Conservation (phyloP, 2,113 vertebrate genomes). For the Probosciger aterrimus region DNA sequence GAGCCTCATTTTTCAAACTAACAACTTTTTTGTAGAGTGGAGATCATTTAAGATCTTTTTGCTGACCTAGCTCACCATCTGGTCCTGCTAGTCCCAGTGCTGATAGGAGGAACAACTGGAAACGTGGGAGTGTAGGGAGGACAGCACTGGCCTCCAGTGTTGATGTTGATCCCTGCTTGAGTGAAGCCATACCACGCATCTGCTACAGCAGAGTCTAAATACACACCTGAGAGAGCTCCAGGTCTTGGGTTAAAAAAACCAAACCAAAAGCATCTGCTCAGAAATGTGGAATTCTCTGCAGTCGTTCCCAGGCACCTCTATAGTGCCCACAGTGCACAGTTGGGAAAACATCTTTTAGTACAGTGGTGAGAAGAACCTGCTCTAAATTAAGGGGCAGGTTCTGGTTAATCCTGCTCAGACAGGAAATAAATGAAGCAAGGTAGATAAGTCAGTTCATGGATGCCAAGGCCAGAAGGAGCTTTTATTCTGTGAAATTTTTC, state of each 20-base stretch:
- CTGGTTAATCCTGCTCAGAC: background rate
- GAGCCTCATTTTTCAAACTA: background rate
- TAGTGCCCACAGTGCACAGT: background rate
- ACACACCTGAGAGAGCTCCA: background rate
- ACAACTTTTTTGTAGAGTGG: background rate
- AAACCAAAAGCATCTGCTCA: rapidly evolving
- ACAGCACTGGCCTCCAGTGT: background rate
- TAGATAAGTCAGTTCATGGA: background rate
- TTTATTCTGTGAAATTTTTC: background rate
- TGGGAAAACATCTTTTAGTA: rapidly evolving
- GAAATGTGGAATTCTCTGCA: background rate
- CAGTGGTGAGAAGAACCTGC: background rate
- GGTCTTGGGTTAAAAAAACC: background rate
- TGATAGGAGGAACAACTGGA: background rate
- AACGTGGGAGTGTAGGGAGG: background rate
- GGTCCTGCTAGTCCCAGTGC: background rate
- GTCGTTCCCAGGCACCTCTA: rapidly evolving
- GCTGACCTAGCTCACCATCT: background rate
- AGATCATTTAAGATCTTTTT: background rate
- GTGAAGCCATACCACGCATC: background rate
- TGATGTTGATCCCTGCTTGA: background rate
- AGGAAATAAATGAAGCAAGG: background rate
- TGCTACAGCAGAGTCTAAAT: background rate
- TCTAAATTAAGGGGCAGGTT: background rate
- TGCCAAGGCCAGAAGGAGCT: background rate